phyloP scores from a whole-genome alignment of 2,797 vertebrate genomes.

The Parambassis ranga region DNA sequence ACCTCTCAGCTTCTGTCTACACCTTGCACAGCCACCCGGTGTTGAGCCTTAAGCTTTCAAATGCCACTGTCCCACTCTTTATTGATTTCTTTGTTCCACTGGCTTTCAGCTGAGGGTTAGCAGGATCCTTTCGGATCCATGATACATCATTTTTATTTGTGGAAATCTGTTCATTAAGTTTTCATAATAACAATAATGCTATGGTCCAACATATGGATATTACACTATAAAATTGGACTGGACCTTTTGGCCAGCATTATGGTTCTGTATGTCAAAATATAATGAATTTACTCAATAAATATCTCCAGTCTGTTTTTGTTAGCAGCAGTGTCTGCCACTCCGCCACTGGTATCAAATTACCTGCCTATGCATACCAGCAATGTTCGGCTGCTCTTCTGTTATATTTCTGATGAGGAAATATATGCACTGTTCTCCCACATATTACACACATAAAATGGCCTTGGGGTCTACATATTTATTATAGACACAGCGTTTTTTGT shows the following conservation, averaged over 20 bases:
- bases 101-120: slow-evolving; percentile 11
- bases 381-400: not conserved
- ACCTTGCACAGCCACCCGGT: slow-evolving; percentile 14
- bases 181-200: too few species aligned
- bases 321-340: not conserved
- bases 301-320: too few species aligned
- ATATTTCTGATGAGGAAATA: not conserved
- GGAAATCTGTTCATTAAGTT: not conserved
- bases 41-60: slow-evolving; percentile 29
- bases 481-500: not conserved
- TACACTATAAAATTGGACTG: too few species aligned
- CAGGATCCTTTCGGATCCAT: not conserved
- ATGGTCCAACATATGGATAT: too few species aligned
- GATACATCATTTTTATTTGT: not conserved
- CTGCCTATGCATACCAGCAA: not conserved
- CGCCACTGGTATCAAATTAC: not conserved
- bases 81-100: slow-evolving; percentile 19
- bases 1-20: slow-evolving; percentile 42
- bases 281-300: too few species aligned
- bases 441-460: too few species aligned
- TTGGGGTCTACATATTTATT: not conserved
- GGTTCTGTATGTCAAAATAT: too few species aligned
- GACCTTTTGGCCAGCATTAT: too few species aligned
- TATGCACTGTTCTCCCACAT: too few species aligned
- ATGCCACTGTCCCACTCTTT: slow-evolving; percentile 42